These are phyloP conservation scores for Xyliphius kryptos DNA, from an alignment of 2,113 vertebrate species.

Conservation along the genomic window DNA sequence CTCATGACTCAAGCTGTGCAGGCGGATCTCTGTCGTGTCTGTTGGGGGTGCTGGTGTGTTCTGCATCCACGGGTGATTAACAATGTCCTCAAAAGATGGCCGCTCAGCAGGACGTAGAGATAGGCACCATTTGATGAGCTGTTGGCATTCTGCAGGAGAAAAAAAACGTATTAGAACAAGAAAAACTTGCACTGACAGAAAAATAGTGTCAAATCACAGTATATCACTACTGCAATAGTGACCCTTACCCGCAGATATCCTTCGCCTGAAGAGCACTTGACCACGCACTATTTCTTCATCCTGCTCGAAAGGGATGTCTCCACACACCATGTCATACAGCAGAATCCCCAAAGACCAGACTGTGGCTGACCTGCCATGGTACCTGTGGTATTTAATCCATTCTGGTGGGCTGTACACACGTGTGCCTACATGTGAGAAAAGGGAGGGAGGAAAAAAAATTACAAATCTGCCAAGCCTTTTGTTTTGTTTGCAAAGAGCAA, in stretches of 20 bases:
- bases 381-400: slow-evolving; percentile 86
- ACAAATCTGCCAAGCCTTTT: background rate
- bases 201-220: too few relatives aligned
- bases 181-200: too few relatives aligned
- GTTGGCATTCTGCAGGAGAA: slow-evolving; percentile 75
- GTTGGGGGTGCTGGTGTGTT: slow-evolving; percentile 63
- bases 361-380: slow-evolving; percentile 80
- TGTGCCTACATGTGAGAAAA: slow-evolving; percentile 66
- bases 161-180: background rate
- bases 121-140: slow-evolving; percentile 86
- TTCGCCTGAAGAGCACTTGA: slow-evolving; percentile 78
- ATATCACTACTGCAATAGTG: too few relatives aligned
- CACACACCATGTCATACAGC: slow-evolving; percentile 92
- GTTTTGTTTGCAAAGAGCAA: slow-evolving; percentile 1
- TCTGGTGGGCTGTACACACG: slow-evolving; percentile 89
- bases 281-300: slow-evolving; percentile 81
- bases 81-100: slow-evolving; percentile 84
- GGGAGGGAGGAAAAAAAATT: background rate
- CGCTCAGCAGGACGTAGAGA: slow-evolving; percentile 80
- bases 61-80: slow-evolving; percentile 91
- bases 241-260: slow-evolving; percentile 80
- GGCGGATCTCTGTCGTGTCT: slow-evolving; percentile 72
- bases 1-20: slow-evolving; percentile 82
- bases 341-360: slow-evolving; percentile 90
- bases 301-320: too few relatives aligned